Evolutionary conservation across 2,888 invertebrate species (phyloP).

Genomic region (Tachina lurida): DNA sequence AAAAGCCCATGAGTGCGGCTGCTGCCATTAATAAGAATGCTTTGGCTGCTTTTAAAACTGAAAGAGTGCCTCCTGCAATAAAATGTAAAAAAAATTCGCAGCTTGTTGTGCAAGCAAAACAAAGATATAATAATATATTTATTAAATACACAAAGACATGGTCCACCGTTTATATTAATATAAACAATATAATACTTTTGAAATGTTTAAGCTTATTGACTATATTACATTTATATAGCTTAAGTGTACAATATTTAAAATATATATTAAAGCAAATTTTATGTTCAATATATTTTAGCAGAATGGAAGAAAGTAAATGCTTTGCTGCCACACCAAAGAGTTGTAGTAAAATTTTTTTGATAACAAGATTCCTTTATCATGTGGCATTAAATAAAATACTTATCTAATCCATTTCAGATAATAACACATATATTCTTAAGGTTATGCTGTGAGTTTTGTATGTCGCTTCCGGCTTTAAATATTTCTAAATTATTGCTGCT

Average conservation of each 20-base stretch:
- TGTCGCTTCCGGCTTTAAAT: conserved; percentile 64
- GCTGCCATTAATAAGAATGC: no score
- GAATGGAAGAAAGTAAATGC: not conserved
- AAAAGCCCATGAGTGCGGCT: conserved; percentile 30
- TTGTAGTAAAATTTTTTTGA: conserved; percentile 3
- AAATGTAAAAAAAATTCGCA: not conserved
- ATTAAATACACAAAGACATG: conserved; percentile 5
- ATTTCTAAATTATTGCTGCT: conserved; percentile 45
- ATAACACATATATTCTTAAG: conserved; percentile 40
- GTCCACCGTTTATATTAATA: conserved; percentile 4
- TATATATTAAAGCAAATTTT: conserved; percentile 18
- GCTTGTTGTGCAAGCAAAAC: not conserved
- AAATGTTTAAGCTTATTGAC: conserved; percentile 45
- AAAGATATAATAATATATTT: not conserved
- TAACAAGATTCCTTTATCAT: conserved; percentile 7
- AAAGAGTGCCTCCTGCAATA: not conserved
- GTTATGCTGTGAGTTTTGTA: conserved; percentile 63
- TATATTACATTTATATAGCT: conserved; percentile 13
- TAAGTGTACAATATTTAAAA: conserved; percentile 22
- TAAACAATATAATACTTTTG: conserved; percentile 19
- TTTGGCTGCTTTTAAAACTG: not conserved
- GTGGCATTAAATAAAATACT: conserved; percentile 17
- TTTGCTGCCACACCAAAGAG: not conserved
- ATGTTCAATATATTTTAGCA: conserved; percentile 16
- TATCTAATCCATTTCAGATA: conserved; percentile 53